phyloP scores from a whole-genome alignment of 2,888 invertebrate species.

The Platypus cylindrus region DNA sequence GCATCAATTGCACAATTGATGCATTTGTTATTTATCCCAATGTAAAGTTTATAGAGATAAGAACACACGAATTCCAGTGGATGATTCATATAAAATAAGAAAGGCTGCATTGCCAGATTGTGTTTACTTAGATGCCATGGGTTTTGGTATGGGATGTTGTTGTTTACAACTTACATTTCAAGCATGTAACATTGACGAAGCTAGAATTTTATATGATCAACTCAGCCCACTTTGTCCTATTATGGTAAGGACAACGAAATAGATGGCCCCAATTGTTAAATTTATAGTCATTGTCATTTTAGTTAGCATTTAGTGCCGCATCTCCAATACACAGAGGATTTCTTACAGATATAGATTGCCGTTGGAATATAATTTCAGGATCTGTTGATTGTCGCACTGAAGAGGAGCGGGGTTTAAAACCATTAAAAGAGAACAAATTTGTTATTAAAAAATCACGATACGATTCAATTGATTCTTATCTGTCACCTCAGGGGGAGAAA shows the following conservation, averaged over 20 bases:
- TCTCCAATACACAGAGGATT: conserved; percentile 90
- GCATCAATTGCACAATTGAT: not conserved
- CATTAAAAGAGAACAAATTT: conserved; percentile 62
- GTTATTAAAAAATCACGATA: conserved; percentile 89
- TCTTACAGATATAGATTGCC: conserved; percentile 90
- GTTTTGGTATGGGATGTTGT: conserved; percentile 98
- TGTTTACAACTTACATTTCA: conserved; percentile 94
- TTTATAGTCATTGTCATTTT: conserved; percentile 17
- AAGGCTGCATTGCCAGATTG: conserved; percentile 72
- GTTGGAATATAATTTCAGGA: conserved; percentile 94
- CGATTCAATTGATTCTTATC: conserved; percentile 94
- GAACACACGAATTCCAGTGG: conserved; percentile 76
- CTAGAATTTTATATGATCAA: conserved; percentile 92
- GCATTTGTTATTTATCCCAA: conserved; percentile 10
- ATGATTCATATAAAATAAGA: conserved; percentile 53
- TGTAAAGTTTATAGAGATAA: conserved; percentile 74
- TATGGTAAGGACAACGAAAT: conserved; percentile 49
- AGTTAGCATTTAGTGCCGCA: conserved; percentile 93
- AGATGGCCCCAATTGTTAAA: not conserved
- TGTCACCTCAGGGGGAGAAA: conserved; percentile 77
- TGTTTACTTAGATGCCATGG: conserved; percentile 98
- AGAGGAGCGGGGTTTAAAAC: conserved; percentile 76
- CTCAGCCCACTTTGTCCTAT: conserved; percentile 94
- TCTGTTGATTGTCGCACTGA: conserved; percentile 92
- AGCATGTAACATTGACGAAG: conserved; percentile 93